Percentiles rank a stretch among this genome's conserved stretches.
phyloP scores from a whole-genome alignment of 1,140 invertebrate species.

The Rhopalosiphum padi region DNA sequence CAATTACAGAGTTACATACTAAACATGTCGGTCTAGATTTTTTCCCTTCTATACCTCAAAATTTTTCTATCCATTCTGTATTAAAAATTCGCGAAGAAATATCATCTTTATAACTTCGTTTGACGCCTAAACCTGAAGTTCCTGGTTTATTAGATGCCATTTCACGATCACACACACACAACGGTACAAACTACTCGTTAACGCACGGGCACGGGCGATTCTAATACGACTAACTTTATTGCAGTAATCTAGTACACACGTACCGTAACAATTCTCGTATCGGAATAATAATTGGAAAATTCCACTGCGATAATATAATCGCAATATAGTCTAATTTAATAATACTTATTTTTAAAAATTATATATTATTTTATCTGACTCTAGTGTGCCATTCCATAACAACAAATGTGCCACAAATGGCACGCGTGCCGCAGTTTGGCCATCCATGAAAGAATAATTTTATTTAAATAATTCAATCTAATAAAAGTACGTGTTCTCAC shows the following conservation, averaged over 20 bases:
- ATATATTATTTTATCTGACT: neutral
- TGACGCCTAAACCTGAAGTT: too few species aligned
- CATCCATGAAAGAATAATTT: neutral
- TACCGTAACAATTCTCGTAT: neutral
- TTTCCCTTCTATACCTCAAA: neutral
- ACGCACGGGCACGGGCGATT: too few species aligned
- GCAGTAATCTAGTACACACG: neutral
- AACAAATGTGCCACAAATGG: too few species aligned
- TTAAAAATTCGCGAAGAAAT: too few species aligned
- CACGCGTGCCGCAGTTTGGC: too few species aligned
- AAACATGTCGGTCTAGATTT: neutral
- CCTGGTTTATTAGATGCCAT: too few species aligned
- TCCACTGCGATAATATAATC: neutral
- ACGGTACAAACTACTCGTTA: too few species aligned
- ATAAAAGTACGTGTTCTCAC: neutral
- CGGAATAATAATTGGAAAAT: neutral
- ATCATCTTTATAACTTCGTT: neutral
- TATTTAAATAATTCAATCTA: slow-evolving; percentile 18
- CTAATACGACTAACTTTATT: too few species aligned
- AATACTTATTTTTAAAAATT: neutral
- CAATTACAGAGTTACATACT: slow-evolving; percentile 10
- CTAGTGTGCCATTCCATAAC: too few species aligned
- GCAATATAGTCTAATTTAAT: too few species aligned
- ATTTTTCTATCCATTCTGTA: too few species aligned
- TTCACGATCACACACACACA: too few species aligned